Base-by-base conservation (phyloP, 2,888 invertebrate species). In the Sisyra nigra region DNA sequence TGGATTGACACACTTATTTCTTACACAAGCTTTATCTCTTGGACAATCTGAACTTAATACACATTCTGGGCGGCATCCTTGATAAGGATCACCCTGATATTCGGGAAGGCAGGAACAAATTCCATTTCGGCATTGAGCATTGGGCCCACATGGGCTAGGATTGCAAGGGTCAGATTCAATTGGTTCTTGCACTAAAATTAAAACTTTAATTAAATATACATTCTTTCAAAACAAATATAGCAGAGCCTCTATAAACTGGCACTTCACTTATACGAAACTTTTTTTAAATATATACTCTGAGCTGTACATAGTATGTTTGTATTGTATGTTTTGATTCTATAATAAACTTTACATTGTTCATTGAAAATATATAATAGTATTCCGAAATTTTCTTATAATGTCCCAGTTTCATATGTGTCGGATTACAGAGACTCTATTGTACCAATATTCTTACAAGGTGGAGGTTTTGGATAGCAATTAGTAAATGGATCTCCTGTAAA, bases 401-500 rank as follows among this genome's bases (percentile, higher is more conserved):
- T n/a, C n/a, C n/a, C n/a, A n/a, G n/a, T n/a, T n/a, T n/a, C n/a
- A n/a, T n/a, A n/a, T n/a, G n/a, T n/a, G n/a, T n/a, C n/a, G n/a
- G n/a, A n/a, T n/a, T n/a, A n/a, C n/a, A n/a, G n/a, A n/a, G n/a
- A n/a, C n/a, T n/a, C n/a, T n/a, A n/a, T n/a, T n/a, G n/a, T n/a
- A n/a, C n/a, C n/a, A n/a, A n/a, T n/a, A n/a, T n/a, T 15, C 37
- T 37, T 37, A 37, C 37, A 19, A 8, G 35, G 29, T 37, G 37
- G 55, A 51, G 59, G 57, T 46, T 59, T 57, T 55, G 75, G 72
- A 46, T 72, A 71, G 55, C 86, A 86, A 57, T 78, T 74, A 32
- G 74, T 72, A 54, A 85, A 85, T 49, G 85, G 83, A 73, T 86
- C 83, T 9, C 88, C 88, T 2, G 80, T 81, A 59, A 72, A 74